A percentile compares a stretch with the other conserved stretches of the same genome.
phyloP scores from a whole-genome alignment of 2,888 invertebrate genomes.

The Leptinotarsa juncta region DNA sequence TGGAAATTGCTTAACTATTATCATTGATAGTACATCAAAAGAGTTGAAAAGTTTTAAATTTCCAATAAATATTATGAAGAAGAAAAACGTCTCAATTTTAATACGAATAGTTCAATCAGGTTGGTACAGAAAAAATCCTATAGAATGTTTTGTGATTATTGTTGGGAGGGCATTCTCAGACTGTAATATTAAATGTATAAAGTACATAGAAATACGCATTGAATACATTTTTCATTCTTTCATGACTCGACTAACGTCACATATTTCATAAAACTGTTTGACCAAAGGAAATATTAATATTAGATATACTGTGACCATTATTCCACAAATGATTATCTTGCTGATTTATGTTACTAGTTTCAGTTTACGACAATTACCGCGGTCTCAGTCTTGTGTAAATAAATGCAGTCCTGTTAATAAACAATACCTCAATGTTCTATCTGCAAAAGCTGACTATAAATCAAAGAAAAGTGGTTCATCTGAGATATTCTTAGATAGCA shows the following conservation, averaged over 20 bases:
- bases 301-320: slow-evolving; percentile 37
- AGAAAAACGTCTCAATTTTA: too few species aligned
- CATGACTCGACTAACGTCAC: slow-evolving; percentile 22
- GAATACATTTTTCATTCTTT: slow-evolving; percentile 17
- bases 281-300: slow-evolving; percentile 38
- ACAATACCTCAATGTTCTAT: slow-evolving; percentile 51
- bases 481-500: slow-evolving; percentile 61
- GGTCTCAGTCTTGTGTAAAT: slow-evolving; percentile 38
- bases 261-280: slow-evolving; percentile 32
- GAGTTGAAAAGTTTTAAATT: too few species aligned
- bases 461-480: slow-evolving; percentile 61
- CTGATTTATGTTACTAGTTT: slow-evolving; percentile 38
- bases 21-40: too few species aligned
- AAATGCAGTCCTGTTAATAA: slow-evolving; percentile 46
- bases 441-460: slow-evolving; percentile 51
- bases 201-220: slow-evolving; percentile 1
- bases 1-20: too few species aligned
- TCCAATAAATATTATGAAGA: too few species aligned
- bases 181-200: too few species aligned
- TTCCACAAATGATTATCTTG: slow-evolving; percentile 40
- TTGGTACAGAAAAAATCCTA: too few species aligned
- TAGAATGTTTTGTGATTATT: too few species aligned
- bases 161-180: too few species aligned
- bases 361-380: slow-evolving; percentile 38
- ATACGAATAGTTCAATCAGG: too few species aligned